Base-by-base conservation (phyloP, 2,888 invertebrate genomes). In the Harmothoe impar region DNA sequence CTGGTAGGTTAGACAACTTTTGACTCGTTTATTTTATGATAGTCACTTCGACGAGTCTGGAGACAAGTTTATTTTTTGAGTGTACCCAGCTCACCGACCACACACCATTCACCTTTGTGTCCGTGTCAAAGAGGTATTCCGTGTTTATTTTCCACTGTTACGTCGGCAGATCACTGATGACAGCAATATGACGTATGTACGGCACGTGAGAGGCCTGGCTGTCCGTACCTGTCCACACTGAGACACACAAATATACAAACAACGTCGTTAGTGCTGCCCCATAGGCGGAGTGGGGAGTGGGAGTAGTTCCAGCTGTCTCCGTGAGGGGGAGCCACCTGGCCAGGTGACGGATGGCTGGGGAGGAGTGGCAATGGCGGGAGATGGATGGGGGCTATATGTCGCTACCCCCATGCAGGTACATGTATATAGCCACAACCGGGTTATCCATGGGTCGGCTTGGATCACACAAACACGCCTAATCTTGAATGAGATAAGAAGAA, bases 281-380 rank as follows among this genome's bases (percentile, higher is more conserved):
- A 20, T 15, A 29, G 29, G 29, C 5, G 72, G 23, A 15, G 1
- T 5, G 72, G 29, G 72, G 1, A 62, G 20, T 62, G 62, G n/a
- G 72, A 72, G 72, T 72, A 72, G 72, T 72, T 1, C 72, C 72
- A 72, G 72, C 25, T 72, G 72, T 72, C 72, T 15, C 72, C 72
- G 25, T 3, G 0, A 29, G 72, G 72, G 29, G 72, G 15, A 29
- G 29, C 72, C 72, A 72, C 72, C 72, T 72, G 72, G 72, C 15
- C 72, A 29, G 29, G 72, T 72, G 72, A 72, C 72, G 72, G 62
- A 62, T 62, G 62, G 62, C n/a, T 62, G 3, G 62, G 23, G 62
- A n/a, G 62, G 20, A 62, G 62, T n/a, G 15, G 62, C 7, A 20
- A 62, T 20, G 62, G 0, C 62, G 72, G 25, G 62, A 72, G 72